A percentile compares a stretch with the other conserved stretches of the same genome.
These are phyloP conservation scores for Theristicus caerulescens DNA, from an alignment of 2,113 vertebrate genomes.

Conservation along the genomic window DNA sequence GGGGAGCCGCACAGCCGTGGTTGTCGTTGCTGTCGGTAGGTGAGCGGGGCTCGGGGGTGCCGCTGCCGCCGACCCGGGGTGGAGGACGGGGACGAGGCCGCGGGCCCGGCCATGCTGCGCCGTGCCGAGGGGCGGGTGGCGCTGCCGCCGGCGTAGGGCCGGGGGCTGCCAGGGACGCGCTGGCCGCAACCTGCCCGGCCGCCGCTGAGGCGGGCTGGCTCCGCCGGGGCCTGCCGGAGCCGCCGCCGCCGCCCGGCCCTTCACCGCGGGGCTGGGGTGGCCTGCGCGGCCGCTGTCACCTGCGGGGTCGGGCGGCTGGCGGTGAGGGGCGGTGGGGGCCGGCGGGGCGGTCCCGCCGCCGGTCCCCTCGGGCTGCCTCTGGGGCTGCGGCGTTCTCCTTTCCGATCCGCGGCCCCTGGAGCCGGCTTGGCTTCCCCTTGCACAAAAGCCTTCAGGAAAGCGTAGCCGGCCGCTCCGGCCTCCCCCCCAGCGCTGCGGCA, in stretches of 20 bases:
- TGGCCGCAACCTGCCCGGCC: background rate
- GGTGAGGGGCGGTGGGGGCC: background rate
- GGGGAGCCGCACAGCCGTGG: accelerated
- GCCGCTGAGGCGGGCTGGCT: background rate
- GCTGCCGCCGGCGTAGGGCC: background rate
- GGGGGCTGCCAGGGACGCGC: background rate
- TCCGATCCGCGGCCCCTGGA: no score
- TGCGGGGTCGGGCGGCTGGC: background rate
- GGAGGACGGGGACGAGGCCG: background rate
- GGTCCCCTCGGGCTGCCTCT: background rate
- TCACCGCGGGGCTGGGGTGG: background rate
- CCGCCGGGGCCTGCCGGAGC: background rate
- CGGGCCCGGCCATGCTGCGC: no score
- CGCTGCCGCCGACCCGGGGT: accelerated
- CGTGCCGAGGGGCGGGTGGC: background rate
- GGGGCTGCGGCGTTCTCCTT: background rate
- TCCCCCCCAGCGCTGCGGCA: background rate
- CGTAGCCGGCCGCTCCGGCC: background rate
- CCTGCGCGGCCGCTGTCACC: background rate
- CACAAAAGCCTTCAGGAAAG: background rate
- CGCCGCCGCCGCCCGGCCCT: background rate
- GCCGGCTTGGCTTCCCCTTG: background rate
- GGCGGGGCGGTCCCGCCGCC: background rate
- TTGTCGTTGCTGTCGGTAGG: background rate
- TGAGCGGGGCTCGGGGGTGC: background rate